Base-by-base conservation (phyloP, 2,888 invertebrate genomes). In the Machimus atricapillus region DNA sequence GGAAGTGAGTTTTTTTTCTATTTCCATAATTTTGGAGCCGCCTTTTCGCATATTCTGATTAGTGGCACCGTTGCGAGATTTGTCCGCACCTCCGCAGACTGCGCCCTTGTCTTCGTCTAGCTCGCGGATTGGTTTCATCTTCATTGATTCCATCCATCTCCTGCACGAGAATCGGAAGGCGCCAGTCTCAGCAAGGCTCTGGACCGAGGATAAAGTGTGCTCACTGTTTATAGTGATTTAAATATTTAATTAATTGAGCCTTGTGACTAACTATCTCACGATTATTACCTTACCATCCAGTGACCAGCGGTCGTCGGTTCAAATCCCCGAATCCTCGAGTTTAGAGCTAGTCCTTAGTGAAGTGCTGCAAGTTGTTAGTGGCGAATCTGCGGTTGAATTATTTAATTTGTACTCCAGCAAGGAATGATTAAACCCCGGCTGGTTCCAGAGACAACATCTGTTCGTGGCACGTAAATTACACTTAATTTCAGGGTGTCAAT, bases 171-270 rank as follows among this genome's bases (percentile, higher is more conserved):
- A 0, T 52, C 52, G 23, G 81, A n/a, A 56, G 52, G 52, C 23
- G 81, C 46, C 16, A 27, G 81, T 81, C 27, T 56, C 34, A 1
- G 31, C 52, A 27, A 56, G 23, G 8, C 34, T 81, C 31, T 81
- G 23, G 56, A 7, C 46, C 19, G 9, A 81, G 78, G 34, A 56
- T 81, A 31, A 56, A 56, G 81, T 81, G 52, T 9, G 77, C 37
- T 78, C 1, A 46, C 78, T 46, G 43, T 78, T 23, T 40, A 16
- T 14, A 46, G 86, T 86, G 86, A 86, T 86, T 79, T 81, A 52
- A 34, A 86, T 86, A 73, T 81, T 56, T 86, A 81, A 86, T 86
- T 73, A 81, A 74, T 46, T 81, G 19, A 77, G 23, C 58, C 6
- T 8, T 37, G 79, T 16, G 31, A n/a, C 8, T 12, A 52, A 31